These are phyloP conservation scores for Alca torda DNA, from an alignment of 2,797 vertebrate species.

Conservation along the genomic window DNA sequence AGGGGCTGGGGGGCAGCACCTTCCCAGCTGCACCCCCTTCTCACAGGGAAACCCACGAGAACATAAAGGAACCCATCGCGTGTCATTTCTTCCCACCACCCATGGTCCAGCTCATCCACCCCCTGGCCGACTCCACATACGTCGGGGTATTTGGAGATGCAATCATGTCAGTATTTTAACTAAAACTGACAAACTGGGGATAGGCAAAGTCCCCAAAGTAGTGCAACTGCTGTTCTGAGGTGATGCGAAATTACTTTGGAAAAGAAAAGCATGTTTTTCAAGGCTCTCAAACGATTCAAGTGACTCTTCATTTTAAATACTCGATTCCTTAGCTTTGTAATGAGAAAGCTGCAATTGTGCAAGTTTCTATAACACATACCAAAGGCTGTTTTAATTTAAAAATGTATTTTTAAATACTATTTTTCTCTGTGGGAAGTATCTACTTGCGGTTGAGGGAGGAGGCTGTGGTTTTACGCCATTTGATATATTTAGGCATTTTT, in stretches of 20 bases:
- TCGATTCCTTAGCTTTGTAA: not conserved
- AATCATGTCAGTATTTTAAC: too few relatives aligned
- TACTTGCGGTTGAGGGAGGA: not conserved
- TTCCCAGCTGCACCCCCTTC: not conserved
- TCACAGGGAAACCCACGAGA: accelerated
- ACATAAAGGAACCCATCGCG: accelerated
- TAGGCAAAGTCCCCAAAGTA: not conserved
- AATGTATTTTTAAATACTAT: not conserved
- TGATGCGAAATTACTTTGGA: not conserved
- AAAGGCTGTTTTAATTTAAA: not conserved
- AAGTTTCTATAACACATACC: not conserved
- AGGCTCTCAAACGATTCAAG: not conserved
- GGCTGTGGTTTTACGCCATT: not conserved
- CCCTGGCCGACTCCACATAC: accelerated
- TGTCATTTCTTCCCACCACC: not conserved
- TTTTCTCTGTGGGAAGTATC: not conserved
- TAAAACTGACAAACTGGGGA: not conserved
- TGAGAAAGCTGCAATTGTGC: not conserved
- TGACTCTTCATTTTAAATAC: not conserved
- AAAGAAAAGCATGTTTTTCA: not conserved
- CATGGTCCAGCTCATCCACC: not conserved
- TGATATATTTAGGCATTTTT: not conserved
- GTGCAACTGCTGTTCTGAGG: not conserved
- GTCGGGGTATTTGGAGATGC: accelerated
- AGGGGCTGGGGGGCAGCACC: not conserved